These are phyloP conservation scores for Syndactyla subalaris DNA, from an alignment of 2,797 vertebrate species.

Conservation along the genomic window DNA sequence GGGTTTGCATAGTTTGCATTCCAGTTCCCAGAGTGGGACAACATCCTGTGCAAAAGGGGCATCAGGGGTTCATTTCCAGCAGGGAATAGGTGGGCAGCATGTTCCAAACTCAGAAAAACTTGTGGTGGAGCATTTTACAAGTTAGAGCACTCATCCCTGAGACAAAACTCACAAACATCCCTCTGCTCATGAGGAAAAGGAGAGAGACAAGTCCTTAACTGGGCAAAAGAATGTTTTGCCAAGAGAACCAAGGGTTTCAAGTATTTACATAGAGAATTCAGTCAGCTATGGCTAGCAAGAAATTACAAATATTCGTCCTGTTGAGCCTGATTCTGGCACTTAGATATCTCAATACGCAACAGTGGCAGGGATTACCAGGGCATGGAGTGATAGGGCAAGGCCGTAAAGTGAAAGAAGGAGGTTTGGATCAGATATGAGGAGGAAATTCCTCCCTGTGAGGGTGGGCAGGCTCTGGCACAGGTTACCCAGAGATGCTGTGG, in stretches of 20 bases:
- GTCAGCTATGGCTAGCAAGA: background rate
- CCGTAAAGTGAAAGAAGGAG: background rate
- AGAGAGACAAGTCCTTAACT: background rate
- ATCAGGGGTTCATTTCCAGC: background rate
- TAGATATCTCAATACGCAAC: background rate
- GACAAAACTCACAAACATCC: background rate
- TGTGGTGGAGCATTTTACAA: background rate
- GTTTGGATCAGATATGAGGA: background rate
- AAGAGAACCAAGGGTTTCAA: background rate
- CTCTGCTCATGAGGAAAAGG: background rate
- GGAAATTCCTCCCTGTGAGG: background rate
- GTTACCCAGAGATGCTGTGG: background rate
- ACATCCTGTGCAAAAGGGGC: conserved; percentile 21
- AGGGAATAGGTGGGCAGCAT: background rate
- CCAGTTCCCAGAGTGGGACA: background rate
- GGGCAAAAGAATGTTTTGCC: background rate
- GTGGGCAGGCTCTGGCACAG: background rate
- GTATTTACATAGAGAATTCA: background rate
- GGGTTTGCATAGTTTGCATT: background rate
- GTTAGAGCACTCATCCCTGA: background rate
- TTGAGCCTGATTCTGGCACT: background rate
- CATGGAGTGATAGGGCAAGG: background rate
- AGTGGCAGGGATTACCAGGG: background rate
- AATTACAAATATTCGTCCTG: background rate
- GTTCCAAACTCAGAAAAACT: background rate